phyloP scores from a whole-genome alignment of 2,797 vertebrate genomes.

The Threskiornis aethiopicus region DNA sequence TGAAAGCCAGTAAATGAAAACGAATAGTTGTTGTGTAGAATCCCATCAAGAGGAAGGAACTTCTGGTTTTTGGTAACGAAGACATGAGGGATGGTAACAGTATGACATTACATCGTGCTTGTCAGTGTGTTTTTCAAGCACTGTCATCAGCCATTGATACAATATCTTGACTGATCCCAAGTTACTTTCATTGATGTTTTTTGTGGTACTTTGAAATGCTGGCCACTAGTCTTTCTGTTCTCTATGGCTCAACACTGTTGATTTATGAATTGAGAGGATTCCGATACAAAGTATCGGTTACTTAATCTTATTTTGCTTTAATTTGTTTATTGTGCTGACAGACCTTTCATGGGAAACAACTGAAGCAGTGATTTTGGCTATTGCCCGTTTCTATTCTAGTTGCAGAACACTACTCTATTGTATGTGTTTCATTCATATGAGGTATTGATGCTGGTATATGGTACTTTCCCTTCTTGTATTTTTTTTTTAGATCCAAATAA shows the following conservation, averaged over 20 bases:
- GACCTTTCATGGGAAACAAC: not conserved
- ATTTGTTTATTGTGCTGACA: not conserved
- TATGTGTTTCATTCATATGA: not conserved
- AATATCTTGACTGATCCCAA: not conserved
- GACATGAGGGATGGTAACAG: not conserved
- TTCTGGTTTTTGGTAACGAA: not conserved
- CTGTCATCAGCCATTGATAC: rapidly evolving
- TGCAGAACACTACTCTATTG: not conserved
- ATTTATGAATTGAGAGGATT: not conserved
- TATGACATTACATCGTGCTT: not conserved
- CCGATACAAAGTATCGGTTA: not conserved
- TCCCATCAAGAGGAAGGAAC: not conserved
- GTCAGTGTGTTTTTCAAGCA: not conserved
- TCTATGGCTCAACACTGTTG: not conserved
- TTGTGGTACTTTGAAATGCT: not conserved
- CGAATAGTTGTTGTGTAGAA: not conserved
- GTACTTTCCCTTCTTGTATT: not conserved
- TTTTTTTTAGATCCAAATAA: not conserved
- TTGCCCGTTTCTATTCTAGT: not conserved
- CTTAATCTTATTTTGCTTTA: not conserved
- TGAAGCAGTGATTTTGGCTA: not conserved
- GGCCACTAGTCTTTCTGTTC: not conserved
- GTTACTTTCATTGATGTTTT: not conserved
- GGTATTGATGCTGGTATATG: not conserved
- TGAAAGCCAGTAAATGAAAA: not conserved